Evolutionary conservation across 2,888 invertebrate species (phyloP).

Genomic region (Athripsodes cinereus): DNA sequence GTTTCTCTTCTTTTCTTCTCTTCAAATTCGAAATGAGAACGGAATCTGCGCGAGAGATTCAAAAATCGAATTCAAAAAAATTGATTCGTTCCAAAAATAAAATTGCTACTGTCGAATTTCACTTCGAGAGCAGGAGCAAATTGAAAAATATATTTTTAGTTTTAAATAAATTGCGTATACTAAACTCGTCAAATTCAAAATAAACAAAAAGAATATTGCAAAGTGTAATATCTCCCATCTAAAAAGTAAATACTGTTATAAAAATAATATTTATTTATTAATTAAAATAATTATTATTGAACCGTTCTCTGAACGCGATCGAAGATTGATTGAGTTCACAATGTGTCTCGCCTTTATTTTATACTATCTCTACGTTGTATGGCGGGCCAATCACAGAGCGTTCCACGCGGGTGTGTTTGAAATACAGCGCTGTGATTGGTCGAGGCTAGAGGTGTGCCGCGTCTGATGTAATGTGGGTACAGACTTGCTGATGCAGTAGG

Average conservation of each 20-base stretch:
- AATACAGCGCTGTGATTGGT: constrained; percentile 15
- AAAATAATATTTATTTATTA: neutral
- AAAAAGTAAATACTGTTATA: neutral
- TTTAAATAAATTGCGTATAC: neutral
- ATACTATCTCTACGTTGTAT: constrained; percentile 8
- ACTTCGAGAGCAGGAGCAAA: neutral
- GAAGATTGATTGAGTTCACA: constrained; percentile 15
- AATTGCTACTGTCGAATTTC: neutral
- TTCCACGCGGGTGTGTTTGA: constrained; percentile 14
- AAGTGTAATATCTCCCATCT: constrained; percentile 20
- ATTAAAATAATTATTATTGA: neutral
- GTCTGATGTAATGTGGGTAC: constrained; percentile 16
- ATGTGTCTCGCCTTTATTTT: constrained; percentile 2
- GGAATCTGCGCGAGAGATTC: neutral
- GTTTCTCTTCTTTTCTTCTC: neutral
- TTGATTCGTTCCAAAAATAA: constrained; percentile 8
- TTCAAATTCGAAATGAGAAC: neutral
- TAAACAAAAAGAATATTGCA: constrained; percentile 15
- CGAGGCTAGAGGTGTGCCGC: constrained; percentile 12
- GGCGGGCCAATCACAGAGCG: constrained; percentile 13
- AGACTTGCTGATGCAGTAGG: neutral
- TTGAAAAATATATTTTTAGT: neutral
- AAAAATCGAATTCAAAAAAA: constrained; percentile 7
- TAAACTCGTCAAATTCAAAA: constrained; percentile 14
- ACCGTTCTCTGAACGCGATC: constrained; percentile 1